These are phyloP conservation scores for Zoanthus sansibaricus DNA, from an alignment of 92 coral and sea anemone genomes.

Conservation along the genomic window DNA sequence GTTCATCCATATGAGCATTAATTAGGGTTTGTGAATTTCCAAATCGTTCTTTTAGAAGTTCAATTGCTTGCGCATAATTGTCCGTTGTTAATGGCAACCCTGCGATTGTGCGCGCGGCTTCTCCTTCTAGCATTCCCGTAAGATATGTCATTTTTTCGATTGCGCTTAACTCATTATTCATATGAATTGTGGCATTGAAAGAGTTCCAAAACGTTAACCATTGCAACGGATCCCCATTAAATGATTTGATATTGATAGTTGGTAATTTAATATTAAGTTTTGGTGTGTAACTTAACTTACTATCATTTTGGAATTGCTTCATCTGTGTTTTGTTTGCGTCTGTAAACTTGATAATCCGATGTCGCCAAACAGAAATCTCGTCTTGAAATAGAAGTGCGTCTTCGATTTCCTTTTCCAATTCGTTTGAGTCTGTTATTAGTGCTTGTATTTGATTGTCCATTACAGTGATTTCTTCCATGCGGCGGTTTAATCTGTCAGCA, in stretches of 20 bases:
- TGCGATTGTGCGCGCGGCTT: constrained; percentile 32
- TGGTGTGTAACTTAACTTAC: background rate
- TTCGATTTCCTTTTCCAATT: background rate
- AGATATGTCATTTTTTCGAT: constrained; percentile 51
- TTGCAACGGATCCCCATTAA: constrained; percentile 35
- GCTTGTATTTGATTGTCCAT: too few relatives aligned
- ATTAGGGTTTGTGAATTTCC: constrained; percentile 22
- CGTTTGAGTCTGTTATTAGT: background rate
- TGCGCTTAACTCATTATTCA: background rate
- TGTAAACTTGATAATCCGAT: background rate
- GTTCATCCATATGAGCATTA: constrained; percentile 48
- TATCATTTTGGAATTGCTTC: background rate
- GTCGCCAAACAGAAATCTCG: constrained; percentile 10
- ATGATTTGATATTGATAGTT: constrained; percentile 11
- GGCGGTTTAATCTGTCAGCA: background rate
- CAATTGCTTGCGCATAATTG: background rate
- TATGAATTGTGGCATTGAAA: constrained; percentile 9
- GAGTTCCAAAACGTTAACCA: constrained; percentile 48
- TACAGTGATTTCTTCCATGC: too few relatives aligned
- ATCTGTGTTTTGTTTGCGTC: background rate
- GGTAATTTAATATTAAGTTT: background rate
- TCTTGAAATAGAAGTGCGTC: background rate
- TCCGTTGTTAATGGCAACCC: constrained; percentile 43
- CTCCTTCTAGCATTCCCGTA: constrained; percentile 33
- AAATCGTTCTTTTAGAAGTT: constrained; percentile 42